These are phyloP conservation scores for Parotocinclus haroldoi DNA, from an alignment of 2,797 vertebrate species.

Conservation along the genomic window DNA sequence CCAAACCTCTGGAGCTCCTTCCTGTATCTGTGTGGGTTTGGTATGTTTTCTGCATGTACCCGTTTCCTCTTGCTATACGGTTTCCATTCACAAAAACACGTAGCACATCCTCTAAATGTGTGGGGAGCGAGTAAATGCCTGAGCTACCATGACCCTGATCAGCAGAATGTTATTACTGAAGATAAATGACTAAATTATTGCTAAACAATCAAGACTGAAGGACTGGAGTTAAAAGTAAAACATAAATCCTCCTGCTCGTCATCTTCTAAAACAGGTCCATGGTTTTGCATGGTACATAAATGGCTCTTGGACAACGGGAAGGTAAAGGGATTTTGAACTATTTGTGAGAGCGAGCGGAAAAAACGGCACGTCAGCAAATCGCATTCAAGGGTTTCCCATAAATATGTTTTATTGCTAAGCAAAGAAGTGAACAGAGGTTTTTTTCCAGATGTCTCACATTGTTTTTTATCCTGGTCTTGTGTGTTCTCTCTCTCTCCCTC, in stretches of 20 bases:
- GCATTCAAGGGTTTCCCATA: slow-evolving; percentile 65
- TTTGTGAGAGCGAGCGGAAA: slow-evolving; percentile 69
- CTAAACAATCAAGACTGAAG: not conserved
- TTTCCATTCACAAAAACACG: too few species aligned
- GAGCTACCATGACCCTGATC: too few species aligned
- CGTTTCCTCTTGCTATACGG: too few species aligned
- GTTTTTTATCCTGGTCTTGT: slow-evolving; percentile 40
- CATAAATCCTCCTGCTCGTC: slow-evolving; percentile 52
- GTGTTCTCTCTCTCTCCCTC: slow-evolving; percentile 4
- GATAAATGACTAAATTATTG: too few species aligned
- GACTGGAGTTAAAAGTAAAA: slow-evolving; percentile 16
- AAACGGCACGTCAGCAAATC: slow-evolving; percentile 65
- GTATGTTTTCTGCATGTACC: too few species aligned
- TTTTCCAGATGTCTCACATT: slow-evolving; percentile 59
- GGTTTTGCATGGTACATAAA: slow-evolving; percentile 35
- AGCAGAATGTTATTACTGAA: too few species aligned
- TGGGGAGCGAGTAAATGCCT: too few species aligned
- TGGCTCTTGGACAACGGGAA: slow-evolving; percentile 21
- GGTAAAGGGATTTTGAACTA: slow-evolving; percentile 60
- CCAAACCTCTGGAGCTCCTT: too few species aligned
- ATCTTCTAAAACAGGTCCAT: slow-evolving; percentile 54
- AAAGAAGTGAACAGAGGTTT: slow-evolving; percentile 46
- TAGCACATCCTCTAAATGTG: too few species aligned
- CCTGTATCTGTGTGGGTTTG: too few species aligned
- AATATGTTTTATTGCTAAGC: slow-evolving; percentile 55